phyloP scores from a whole-genome alignment of 2,797 vertebrate species.

The Sciurus vulgaris region DNA sequence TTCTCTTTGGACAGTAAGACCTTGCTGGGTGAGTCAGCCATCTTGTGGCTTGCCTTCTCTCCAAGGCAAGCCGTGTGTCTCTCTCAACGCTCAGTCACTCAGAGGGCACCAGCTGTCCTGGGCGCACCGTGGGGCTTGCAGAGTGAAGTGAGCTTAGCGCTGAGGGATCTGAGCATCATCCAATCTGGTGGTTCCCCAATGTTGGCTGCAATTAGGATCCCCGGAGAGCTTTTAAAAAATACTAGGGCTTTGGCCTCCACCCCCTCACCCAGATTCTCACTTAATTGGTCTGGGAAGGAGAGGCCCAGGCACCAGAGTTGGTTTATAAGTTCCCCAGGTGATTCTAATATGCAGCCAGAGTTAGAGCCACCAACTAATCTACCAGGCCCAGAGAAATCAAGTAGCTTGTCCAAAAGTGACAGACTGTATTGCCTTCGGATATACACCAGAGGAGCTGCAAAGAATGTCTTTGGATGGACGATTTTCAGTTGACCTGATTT shows the following conservation, averaged over 20 bases:
- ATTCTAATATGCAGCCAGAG: conserved; percentile 57
- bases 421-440: conserved; percentile 43
- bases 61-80: background rate
- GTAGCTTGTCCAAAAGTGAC: background rate
- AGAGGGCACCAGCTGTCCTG: background rate
- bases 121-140: rapidly evolving
- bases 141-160: background rate
- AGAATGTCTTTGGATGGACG: conserved; percentile 27
- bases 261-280: background rate
- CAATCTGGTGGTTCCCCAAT: background rate
- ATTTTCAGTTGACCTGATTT: conserved; percentile 49
- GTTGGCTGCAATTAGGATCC: background rate
- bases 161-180: background rate
- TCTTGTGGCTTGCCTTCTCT: background rate
- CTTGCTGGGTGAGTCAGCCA: background rate
- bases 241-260: conserved; percentile 15
- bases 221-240: conserved; percentile 64
- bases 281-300: conserved; percentile 77
- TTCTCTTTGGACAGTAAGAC: background rate
- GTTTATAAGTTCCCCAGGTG: conserved; percentile 67
- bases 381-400: conserved; percentile 31
- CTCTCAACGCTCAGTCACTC: background rate
- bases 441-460: background rate
- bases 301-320: background rate
- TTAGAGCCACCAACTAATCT: background rate